Evolutionary conservation across 2,113 vertebrate species (phyloP).

Genomic region (Sylvilagus bachmani): DNA sequence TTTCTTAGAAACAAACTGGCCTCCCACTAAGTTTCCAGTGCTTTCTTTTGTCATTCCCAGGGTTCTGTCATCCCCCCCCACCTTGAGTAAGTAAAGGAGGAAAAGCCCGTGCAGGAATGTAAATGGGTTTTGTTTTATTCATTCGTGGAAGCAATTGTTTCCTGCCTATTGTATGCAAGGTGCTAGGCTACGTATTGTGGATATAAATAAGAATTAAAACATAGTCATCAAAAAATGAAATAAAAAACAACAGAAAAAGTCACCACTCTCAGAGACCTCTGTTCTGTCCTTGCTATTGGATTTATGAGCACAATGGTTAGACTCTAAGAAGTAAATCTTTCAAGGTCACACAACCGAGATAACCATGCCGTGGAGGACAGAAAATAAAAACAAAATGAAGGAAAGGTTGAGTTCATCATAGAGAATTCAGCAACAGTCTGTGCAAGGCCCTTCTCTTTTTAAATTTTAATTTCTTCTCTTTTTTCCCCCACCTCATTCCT

Average conservation of each 20-base stretch:
- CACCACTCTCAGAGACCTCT: not conserved
- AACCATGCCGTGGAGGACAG: not conserved
- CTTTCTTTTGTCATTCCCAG: not conserved
- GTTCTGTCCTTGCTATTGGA: not conserved
- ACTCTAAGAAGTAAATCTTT: not conserved
- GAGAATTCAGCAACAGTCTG: not conserved
- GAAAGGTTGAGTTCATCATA: not conserved
- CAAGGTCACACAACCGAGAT: not conserved
- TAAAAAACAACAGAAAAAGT: not conserved
- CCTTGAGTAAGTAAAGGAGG: not conserved
- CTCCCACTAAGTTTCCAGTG: not conserved
- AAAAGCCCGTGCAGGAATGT: rapidly evolving
- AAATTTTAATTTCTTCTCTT: not conserved
- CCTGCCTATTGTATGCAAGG: not conserved
- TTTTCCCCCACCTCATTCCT: not conserved
- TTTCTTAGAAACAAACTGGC: not conserved
- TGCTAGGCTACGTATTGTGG: not conserved
- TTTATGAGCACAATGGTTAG: not conserved
- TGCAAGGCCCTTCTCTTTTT: not conserved
- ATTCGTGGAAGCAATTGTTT: not conserved
- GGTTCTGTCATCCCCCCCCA: not conserved
- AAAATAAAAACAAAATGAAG: not conserved
- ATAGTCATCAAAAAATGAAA: too few species aligned
- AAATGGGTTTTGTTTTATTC: not conserved
- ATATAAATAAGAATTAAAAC: not conserved